These are phyloP conservation scores for Piliocolobus tephrosceles DNA, from an alignment of 2,113 vertebrate genomes.

Conservation along the genomic window DNA sequence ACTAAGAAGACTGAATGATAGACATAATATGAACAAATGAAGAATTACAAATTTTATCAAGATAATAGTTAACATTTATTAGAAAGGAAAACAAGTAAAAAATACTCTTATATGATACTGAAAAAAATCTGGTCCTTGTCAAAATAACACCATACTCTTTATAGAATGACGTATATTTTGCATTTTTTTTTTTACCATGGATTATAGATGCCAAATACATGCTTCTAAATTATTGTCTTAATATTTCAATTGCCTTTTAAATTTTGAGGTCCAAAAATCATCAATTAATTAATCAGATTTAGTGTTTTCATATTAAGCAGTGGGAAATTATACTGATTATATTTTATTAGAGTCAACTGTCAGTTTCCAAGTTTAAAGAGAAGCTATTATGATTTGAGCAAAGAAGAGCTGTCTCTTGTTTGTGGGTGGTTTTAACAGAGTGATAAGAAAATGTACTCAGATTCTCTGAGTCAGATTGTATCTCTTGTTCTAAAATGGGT, in stretches of 20 bases:
- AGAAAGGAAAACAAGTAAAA: neutral
- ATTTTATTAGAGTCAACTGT: neutral
- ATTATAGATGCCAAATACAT: neutral
- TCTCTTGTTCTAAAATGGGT: conserved; percentile 52
- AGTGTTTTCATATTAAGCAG: neutral
- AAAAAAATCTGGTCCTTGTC: neutral
- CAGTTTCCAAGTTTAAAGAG: conserved; percentile 23
- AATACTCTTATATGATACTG: neutral
- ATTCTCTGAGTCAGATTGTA: conserved; percentile 33
- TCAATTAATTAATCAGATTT: conserved; percentile 48
- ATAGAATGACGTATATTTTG: neutral
- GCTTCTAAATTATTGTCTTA: neutral
- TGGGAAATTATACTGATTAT: neutral
- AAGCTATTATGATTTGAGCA: neutral
- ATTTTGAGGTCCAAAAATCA: conserved; percentile 34
- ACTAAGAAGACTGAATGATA: neutral
- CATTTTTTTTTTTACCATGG: neutral
- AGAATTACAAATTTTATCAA: neutral
- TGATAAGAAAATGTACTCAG: conserved; percentile 31
- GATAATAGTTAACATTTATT: neutral
- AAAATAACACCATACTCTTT: neutral
- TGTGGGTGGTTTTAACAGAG: conserved; percentile 50
- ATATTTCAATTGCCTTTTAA: conserved; percentile 16
- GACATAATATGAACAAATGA: neutral
- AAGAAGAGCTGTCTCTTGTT: neutral